phyloP scores from a whole-genome alignment of 2,888 invertebrate genomes.

The Phania funesta region DNA sequence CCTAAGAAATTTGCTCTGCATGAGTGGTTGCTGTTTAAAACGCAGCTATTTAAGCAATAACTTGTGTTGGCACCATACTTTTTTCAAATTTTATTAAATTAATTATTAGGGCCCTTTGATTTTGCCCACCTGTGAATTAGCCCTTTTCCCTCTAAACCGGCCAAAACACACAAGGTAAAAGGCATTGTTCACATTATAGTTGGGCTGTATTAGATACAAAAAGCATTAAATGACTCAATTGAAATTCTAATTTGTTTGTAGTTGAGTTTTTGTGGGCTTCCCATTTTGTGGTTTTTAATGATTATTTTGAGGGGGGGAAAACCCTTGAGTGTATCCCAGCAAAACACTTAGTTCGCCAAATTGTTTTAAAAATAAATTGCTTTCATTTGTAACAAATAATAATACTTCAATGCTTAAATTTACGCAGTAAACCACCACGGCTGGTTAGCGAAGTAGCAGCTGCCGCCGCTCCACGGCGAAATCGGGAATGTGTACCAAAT shows the following conservation, averaged over 20 bases:
- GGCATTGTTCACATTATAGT: background rate
- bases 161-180: background rate
- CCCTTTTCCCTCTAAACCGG: background rate
- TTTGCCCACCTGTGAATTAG: background rate
- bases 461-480: conserved; percentile 74
- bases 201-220: conserved; percentile 16
- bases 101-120: background rate
- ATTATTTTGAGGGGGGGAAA: conserved; percentile 5
- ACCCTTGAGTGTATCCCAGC: background rate
- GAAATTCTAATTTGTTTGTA: conserved; percentile 59
- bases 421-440: conserved; percentile 34
- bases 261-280: conserved; percentile 20
- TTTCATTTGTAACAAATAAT: background rate
- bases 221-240: conserved; percentile 42
- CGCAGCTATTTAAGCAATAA: no score
- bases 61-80: no score
- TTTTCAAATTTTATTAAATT: background rate
- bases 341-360: background rate
- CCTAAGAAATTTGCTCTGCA: no score
- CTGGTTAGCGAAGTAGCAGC: conserved; percentile 8
- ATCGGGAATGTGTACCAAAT: conserved; percentile 74
- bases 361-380: background rate
- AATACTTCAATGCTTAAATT: conserved; percentile 51
- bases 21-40: no score
- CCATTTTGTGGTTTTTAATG: conserved; percentile 56